Percentiles rank a stretch among this genome's conserved stretches.
phyloP scores from a whole-genome alignment of 2,888 invertebrate genomes.

The Rotaria magnacalcarata region DNA sequence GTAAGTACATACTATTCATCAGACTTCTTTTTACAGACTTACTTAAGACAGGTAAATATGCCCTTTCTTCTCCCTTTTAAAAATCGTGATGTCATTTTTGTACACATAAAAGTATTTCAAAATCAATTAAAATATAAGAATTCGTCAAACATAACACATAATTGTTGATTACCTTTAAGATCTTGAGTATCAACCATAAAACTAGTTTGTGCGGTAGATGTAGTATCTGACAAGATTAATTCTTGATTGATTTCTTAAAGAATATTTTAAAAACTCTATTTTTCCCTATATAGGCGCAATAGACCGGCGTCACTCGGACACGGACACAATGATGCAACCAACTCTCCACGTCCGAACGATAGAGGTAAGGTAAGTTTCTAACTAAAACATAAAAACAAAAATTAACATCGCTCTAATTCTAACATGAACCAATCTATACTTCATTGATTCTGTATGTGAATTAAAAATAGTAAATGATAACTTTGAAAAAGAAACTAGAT shows the following conservation, averaged over 20 bases:
- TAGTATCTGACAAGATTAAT: no score
- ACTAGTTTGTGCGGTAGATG: no score
- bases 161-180: no score
- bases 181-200: no score
- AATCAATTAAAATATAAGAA: no score
- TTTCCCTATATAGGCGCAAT: not conserved
- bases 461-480: not conserved
- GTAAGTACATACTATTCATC: not conserved
- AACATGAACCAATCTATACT: no score
- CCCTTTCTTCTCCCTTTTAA: not conserved
- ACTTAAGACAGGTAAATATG: not conserved
- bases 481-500: not conserved
- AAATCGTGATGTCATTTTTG: not conserved
- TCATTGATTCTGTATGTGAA: no score
- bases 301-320: not conserved
- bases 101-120: no score
- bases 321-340: constrained; percentile 10
- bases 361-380: constrained; percentile 37
- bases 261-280: not conserved
- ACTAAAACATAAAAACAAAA: not conserved
- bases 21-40: not conserved
- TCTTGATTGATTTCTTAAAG: no score
- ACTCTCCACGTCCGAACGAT: not conserved
- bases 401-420: not conserved
- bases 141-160: no score